phyloP scores from a whole-genome alignment of 2,797 vertebrate genomes.

The Leptoclinus maculatus region DNA sequence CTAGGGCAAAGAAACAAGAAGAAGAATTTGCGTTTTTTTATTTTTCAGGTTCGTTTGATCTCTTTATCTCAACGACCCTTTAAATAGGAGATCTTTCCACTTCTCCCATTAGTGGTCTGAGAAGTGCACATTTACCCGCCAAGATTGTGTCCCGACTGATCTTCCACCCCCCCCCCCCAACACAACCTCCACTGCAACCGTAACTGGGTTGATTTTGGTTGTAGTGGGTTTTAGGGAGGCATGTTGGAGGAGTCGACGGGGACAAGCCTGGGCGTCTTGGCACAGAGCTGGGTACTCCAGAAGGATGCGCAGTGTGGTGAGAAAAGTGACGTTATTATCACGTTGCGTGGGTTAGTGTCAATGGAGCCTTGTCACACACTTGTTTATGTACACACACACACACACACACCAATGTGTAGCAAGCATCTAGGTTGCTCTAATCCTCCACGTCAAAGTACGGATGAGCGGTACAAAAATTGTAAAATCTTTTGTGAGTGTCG shows the following conservation, averaged over 20 bases:
- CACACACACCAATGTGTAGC: constrained; percentile 35
- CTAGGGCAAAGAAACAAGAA: not conserved
- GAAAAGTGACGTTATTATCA: constrained; percentile 79
- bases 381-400: constrained; percentile 56
- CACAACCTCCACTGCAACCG: constrained; percentile 7
- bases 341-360: constrained; percentile 79
- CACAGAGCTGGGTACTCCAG: constrained; percentile 72
- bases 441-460: constrained; percentile 19
- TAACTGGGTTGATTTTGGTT: constrained; percentile 37
- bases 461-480: constrained; percentile 35
- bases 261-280: constrained; percentile 72
- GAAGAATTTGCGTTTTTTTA: not conserved
- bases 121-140: constrained; percentile 7
- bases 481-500: constrained; percentile 42
- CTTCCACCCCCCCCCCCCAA: constrained; percentile 10
- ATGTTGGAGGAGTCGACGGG: constrained; percentile 46
- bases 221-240: constrained; percentile 37
- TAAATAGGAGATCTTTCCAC: constrained; percentile 23
- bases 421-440: constrained; percentile 31
- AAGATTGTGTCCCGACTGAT: constrained; percentile 26
- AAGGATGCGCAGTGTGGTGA: constrained; percentile 82
- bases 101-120: constrained; percentile 12
- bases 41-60: constrained; percentile 30
- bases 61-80: constrained; percentile 37
- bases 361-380: constrained; percentile 67